Evolutionary conservation across 2,797 vertebrate genomes (phyloP).

Genomic region (Tokudaia muenninki): DNA sequence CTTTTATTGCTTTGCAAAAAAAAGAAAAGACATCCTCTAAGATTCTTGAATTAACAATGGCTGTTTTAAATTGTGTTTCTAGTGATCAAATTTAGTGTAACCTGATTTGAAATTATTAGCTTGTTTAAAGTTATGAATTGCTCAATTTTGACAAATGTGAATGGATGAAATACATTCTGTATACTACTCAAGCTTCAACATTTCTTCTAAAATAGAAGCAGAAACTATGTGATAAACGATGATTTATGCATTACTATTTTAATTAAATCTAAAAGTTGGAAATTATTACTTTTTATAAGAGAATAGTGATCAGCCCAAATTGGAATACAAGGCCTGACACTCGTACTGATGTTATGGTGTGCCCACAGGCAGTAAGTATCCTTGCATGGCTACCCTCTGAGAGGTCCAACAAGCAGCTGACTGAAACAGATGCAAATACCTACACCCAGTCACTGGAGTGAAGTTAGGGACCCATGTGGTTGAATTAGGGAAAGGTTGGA

Average conservation of each 20-base stretch:
- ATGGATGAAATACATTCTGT: neutral
- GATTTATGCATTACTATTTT: neutral
- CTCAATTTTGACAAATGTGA: neutral
- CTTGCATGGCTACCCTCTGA: too few species aligned
- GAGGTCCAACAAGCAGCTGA: too few species aligned
- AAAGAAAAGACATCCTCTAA: neutral
- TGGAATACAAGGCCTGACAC: too few species aligned
- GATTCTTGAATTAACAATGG: neutral
- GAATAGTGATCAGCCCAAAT: too few species aligned
- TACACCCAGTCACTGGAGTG: too few species aligned
- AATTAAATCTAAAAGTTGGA: neutral
- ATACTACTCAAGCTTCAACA: neutral
- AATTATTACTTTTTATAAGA: neutral
- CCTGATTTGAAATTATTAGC: neutral
- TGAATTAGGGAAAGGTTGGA: too few species aligned
- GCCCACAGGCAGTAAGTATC: too few species aligned
- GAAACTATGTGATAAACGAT: neutral
- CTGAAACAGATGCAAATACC: too few species aligned
- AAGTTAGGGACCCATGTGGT: too few species aligned
- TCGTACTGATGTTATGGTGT: too few species aligned
- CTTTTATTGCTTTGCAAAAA: neutral
- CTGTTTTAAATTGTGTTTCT: neutral
- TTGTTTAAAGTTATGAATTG: neutral
- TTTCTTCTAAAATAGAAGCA: neutral
- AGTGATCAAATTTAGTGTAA: neutral